These are phyloP conservation scores for Volucella inflata DNA, from an alignment of 2,888 invertebrate species.

Conservation along the genomic window DNA sequence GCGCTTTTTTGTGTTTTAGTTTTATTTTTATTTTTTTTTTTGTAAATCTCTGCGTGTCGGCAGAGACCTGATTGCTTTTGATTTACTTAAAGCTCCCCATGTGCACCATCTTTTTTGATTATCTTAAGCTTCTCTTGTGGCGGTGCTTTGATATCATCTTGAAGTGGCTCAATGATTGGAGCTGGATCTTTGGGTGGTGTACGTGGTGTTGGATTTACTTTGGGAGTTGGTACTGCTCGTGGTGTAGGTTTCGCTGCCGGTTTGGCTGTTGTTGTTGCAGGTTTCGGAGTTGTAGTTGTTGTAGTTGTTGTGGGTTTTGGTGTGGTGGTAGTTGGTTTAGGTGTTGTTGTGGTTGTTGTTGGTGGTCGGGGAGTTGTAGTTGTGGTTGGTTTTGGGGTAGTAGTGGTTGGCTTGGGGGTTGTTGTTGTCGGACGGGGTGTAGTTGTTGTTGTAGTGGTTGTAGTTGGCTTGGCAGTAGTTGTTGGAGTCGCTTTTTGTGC, in stretches of 20 bases:
- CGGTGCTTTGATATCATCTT: conserved; percentile 85
- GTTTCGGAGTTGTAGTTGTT: conserved; percentile 69
- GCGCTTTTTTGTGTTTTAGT: conserved; percentile 5
- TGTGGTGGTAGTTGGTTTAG: conserved; percentile 64
- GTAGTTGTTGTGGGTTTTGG: conserved; percentile 71
- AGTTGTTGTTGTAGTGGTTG: conserved; percentile 70
- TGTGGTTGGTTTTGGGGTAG: conserved; percentile 76
- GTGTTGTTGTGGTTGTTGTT: conserved; percentile 75
- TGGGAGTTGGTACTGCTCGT: conserved; percentile 76
- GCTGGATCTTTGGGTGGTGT: conserved; percentile 81
- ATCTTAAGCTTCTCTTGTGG: conserved; percentile 86
- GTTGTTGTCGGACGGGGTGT: conserved; percentile 65
- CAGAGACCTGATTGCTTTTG: conserved; percentile 26
- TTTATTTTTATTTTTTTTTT: conserved; percentile 2
- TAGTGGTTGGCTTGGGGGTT: conserved; percentile 75
- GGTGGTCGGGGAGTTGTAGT: conserved; percentile 75
- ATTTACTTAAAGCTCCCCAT: conserved; percentile 81
- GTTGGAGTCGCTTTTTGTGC: conserved; percentile 74
- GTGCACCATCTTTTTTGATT: conserved; percentile 85
- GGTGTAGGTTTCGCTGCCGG: conserved; percentile 74
- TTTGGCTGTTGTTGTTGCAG: conserved; percentile 76
- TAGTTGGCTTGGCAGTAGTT: conserved; percentile 78
- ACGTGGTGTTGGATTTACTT: conserved; percentile 77
- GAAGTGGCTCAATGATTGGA: conserved; percentile 86
- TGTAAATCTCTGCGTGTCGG: not conserved